phyloP scores from a whole-genome alignment of 2,113 vertebrate species.

The Paedocypris sp. region DNA sequence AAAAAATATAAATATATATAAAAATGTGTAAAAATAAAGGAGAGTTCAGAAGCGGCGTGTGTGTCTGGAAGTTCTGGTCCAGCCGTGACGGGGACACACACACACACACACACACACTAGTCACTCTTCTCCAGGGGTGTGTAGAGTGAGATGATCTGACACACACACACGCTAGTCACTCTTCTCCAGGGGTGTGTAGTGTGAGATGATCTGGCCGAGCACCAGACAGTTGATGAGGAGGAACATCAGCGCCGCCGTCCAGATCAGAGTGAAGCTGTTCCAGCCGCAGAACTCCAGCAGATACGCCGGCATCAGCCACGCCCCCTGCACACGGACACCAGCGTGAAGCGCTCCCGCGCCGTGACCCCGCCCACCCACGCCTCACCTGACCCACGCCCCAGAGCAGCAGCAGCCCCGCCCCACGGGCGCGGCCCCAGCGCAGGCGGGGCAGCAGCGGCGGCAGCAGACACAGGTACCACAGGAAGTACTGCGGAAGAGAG shows the following conservation, averaged over 20 bases:
- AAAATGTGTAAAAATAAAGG: too few species aligned
- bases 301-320: slow-evolving; percentile 82
- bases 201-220: slow-evolving; percentile 72
- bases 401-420: slow-evolving; percentile 56
- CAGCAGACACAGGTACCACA: slow-evolving; percentile 92
- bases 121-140: slow-evolving; percentile 34
- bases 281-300: slow-evolving; percentile 81
- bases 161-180: slow-evolving; percentile 3
- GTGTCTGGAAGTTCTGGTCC: too few species aligned
- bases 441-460: slow-evolving; percentile 74
- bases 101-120: neutral
- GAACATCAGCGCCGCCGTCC: slow-evolving; percentile 79
- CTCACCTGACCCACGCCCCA: slow-evolving; percentile 83
- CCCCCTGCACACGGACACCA: slow-evolving; percentile 51
- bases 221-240: slow-evolving; percentile 75
- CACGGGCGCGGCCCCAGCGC: slow-evolving; percentile 56
- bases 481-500: neutral
- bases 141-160: slow-evolving; percentile 78
- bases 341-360: too few species aligned
- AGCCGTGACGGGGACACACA: too few species aligned
- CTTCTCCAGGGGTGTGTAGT: slow-evolving; percentile 64
- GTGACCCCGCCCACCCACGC: too few species aligned
- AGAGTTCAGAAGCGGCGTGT: too few species aligned
- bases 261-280: slow-evolving; percentile 78
- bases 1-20: too few species aligned